These are phyloP conservation scores for Platichthys stellatus DNA, from an alignment of 2,113 vertebrate species.

Conservation along the genomic window DNA sequence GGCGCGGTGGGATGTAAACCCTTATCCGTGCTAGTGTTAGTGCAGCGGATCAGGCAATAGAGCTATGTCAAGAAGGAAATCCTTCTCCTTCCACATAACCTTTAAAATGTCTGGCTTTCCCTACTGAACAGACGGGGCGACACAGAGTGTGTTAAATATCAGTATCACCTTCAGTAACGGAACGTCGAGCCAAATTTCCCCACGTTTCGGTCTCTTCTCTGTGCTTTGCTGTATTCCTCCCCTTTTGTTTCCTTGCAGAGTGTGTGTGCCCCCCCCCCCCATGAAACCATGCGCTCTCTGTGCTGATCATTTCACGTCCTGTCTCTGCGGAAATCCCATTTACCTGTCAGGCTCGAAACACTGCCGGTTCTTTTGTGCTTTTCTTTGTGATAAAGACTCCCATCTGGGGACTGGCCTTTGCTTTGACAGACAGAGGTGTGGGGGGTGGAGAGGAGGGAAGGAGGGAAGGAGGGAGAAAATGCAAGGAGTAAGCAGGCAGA, in stretches of 20 bases:
- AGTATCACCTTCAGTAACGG: constrained; percentile 13
- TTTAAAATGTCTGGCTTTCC: constrained; percentile 21
- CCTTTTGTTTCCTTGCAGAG: constrained; percentile 33
- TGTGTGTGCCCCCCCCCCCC: background rate
- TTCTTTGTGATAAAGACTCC: constrained; percentile 68
- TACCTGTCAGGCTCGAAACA: constrained; percentile 64
- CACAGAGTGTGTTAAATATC: constrained; percentile 9
- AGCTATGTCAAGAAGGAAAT: constrained; percentile 27
- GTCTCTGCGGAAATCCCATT: constrained; percentile 62
- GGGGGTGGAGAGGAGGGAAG: background rate
- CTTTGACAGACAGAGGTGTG: constrained; percentile 46
- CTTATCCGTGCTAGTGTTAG: constrained; percentile 12
- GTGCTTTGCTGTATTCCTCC: constrained; percentile 13
- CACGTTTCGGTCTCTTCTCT: constrained; percentile 2
- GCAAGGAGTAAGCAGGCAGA: constrained; percentile 62
- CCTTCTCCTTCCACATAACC: background rate
- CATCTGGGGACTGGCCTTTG: constrained; percentile 62
- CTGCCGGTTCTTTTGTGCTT: constrained; percentile 50
- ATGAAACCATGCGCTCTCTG: constrained; percentile 22
- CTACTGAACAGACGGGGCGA: background rate
- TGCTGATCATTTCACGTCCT: constrained; percentile 49
- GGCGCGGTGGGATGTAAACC: constrained; percentile 18
- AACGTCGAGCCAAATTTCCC: constrained; percentile 29
- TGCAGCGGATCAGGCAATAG: background rate
- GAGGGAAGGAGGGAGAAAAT: constrained; percentile 36